A percentile compares a stretch with the other conserved stretches of the same genome.
Evolutionary conservation across 2,888 invertebrate genomes (phyloP).

Genomic region (Cheilosia vernalis): DNA sequence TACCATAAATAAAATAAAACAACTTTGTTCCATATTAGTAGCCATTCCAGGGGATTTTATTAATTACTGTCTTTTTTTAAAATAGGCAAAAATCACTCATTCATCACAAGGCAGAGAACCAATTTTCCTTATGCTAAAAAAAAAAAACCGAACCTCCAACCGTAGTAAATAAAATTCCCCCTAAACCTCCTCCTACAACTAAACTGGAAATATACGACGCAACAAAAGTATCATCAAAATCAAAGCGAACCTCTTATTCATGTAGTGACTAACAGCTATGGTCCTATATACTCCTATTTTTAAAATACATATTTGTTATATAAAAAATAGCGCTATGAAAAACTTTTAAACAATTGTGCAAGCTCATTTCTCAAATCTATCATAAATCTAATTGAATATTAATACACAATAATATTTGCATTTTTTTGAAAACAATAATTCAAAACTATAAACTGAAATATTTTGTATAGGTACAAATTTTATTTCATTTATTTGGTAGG

Average conservation of each 20-base stretch:
- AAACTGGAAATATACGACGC: slow-evolving; percentile 5
- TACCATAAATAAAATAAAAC: too few relatives aligned
- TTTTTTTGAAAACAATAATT: slow-evolving; percentile 29
- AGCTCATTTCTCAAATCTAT: slow-evolving; percentile 72
- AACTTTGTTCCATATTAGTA: too few relatives aligned
- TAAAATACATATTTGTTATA: slow-evolving; percentile 48
- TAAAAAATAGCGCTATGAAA: slow-evolving; percentile 75
- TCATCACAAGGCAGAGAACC: too few relatives aligned
- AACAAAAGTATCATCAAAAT: slow-evolving; percentile 18
- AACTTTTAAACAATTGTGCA: slow-evolving; percentile 68
- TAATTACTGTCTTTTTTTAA: too few relatives aligned
- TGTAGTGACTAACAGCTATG: slow-evolving; percentile 68
- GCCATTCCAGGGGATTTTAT: too few relatives aligned
- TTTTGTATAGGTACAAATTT: not conserved
- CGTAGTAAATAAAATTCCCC: not conserved
- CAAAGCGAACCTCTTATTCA: slow-evolving; percentile 48
- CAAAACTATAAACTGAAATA: not conserved
- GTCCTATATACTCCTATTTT: slow-evolving; percentile 69
- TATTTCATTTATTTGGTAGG: slow-evolving; percentile 20
- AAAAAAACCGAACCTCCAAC: not conserved
- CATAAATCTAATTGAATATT: slow-evolving; percentile 60
- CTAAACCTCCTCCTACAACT: slow-evolving; percentile 3
- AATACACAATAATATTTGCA: slow-evolving; percentile 27
- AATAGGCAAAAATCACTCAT: too few relatives aligned
- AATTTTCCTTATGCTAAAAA: too few relatives aligned